phyloP scores from a whole-genome alignment of 2,797 vertebrate genomes.

The Anabas testudineus region DNA sequence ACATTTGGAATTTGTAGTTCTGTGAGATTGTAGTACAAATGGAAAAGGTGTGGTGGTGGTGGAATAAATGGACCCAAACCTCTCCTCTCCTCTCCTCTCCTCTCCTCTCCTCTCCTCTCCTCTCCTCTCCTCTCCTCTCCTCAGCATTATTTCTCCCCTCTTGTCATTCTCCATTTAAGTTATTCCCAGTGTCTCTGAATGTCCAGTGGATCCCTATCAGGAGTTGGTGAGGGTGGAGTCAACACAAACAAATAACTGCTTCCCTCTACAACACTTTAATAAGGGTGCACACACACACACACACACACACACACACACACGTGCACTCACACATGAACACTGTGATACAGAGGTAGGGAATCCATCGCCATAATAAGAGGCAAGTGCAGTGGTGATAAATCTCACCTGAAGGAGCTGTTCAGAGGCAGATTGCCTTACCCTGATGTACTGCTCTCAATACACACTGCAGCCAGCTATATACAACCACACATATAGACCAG shows the following conservation, averaged over 20 bases:
- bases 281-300: constrained; percentile 73
- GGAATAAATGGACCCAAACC: constrained; percentile 12
- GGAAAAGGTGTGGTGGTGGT: constrained; percentile 16
- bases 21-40: constrained; percentile 53
- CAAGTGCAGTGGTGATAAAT: constrained; percentile 87
- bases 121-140: neutral
- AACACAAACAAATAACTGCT: constrained; percentile 73
- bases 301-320: constrained; percentile 46
- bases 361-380: constrained; percentile 86
- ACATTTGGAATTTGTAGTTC: constrained; percentile 63
- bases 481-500: constrained; percentile 62
- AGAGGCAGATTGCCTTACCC: constrained; percentile 81
- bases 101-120: constrained; percentile 3
- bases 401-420: constrained; percentile 85
- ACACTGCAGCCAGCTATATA: constrained; percentile 73
- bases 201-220: constrained; percentile 63
- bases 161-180: constrained; percentile 56
- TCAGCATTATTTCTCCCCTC: constrained; percentile 38
- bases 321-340: constrained; percentile 53
- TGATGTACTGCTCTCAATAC: constrained; percentile 80
- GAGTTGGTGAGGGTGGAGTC: constrained; percentile 74
- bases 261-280: constrained; percentile 82
- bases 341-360: constrained; percentile 76
- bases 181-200: constrained; percentile 49
- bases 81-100: constrained; percentile 16